These are phyloP conservation scores for Drosophila fungiperda DNA, from an alignment of 2,888 invertebrate genomes.

Conservation along the genomic window DNA sequence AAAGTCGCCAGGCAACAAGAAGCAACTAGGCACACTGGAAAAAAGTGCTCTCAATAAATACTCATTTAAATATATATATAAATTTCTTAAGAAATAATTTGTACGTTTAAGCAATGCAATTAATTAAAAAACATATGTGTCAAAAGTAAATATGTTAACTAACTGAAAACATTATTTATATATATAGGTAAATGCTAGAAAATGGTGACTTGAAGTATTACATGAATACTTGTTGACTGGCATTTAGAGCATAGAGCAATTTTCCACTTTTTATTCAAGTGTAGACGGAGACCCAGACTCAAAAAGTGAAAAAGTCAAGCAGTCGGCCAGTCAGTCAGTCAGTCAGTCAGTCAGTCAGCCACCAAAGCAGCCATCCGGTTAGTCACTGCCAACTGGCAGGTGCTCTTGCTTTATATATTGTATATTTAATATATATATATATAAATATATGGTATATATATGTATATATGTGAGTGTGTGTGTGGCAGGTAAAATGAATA, in stretches of 20 bases:
- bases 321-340: slow-evolving; percentile 24
- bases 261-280: background rate
- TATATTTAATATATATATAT: slow-evolving; percentile 19
- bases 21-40: slow-evolving; percentile 1
- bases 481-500: slow-evolving; percentile 62
- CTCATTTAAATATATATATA: background rate
- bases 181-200: background rate
- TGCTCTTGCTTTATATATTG: slow-evolving; percentile 10
- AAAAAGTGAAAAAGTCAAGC: slow-evolving; percentile 20
- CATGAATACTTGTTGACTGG: background rate
- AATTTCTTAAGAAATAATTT: background rate
- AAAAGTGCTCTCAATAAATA: background rate
- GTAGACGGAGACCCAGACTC: slow-evolving; percentile 24
- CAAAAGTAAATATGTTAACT: background rate
- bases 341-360: slow-evolving; percentile 39
- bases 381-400: slow-evolving; percentile 42
- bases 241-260: background rate
- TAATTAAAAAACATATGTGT: background rate
- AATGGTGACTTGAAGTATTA: background rate
- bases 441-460: slow-evolving; percentile 3
- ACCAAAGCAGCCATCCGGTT: slow-evolving; percentile 49
- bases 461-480: slow-evolving; percentile 16
- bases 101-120: too few species aligned
- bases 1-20: slow-evolving; percentile 29
- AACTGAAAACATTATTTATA: background rate